Conservation (phyloP, 92 coral and sea anemone species). For the Actinernus sp. region DNA sequence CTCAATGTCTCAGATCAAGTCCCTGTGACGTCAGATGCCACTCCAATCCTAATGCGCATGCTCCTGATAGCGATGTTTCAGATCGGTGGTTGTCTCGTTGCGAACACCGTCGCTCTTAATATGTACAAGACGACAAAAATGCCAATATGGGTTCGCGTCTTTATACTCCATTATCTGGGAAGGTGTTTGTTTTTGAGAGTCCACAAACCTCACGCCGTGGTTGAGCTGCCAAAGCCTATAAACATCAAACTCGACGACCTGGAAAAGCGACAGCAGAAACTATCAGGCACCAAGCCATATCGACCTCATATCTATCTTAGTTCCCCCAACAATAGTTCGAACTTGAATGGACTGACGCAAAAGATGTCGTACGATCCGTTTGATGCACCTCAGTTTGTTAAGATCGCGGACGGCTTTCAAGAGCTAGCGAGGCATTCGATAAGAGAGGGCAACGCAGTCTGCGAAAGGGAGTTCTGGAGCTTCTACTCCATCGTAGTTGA, state of each 20-base stretch:
- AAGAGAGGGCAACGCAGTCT: constrained; percentile 30
- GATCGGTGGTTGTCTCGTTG: constrained; percentile 71
- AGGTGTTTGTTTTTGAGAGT: constrained; percentile 59
- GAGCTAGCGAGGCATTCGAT: constrained; percentile 54
- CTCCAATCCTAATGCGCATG: constrained; percentile 75
- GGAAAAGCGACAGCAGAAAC: constrained; percentile 35
- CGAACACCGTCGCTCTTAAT: constrained; percentile 76
- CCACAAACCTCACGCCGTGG: constrained; percentile 29
- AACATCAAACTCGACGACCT: constrained; percentile 46
- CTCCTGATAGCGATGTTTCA: constrained; percentile 73
- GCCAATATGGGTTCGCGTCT: constrained; percentile 80
- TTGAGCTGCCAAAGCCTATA: constrained; percentile 26
- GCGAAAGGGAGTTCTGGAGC: constrained; percentile 76
- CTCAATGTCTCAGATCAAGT: constrained; percentile 82
- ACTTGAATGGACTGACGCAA: constrained; percentile 15
- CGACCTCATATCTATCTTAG: not conserved
- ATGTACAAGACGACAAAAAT: constrained; percentile 63
- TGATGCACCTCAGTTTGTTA: constrained; percentile 22
- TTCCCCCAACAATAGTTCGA: not conserved
- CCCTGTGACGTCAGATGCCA: constrained; percentile 90
- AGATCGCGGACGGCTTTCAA: constrained; percentile 58
- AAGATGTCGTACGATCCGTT: constrained; percentile 9
- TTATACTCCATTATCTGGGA: constrained; percentile 71
- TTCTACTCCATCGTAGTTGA: constrained; percentile 66
- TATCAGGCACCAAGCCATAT: constrained; percentile 55